Conservation (phyloP, 2,113 vertebrate species). For the Suncus etruscus region DNA sequence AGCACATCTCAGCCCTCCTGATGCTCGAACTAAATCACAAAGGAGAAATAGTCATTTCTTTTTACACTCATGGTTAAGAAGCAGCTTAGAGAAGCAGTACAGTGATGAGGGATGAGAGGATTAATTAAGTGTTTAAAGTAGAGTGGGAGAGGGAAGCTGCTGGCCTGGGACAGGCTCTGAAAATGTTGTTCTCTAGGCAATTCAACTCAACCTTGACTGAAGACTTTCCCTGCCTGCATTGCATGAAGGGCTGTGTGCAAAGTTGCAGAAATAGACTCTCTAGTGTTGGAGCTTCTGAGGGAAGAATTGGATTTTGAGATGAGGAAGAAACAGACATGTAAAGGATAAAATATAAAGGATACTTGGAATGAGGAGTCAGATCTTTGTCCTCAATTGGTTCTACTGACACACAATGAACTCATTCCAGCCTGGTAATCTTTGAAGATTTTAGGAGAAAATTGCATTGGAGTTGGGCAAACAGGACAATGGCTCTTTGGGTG, state of each 20-base stretch:
- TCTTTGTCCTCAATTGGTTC: not conserved
- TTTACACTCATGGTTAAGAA: constrained; percentile 9
- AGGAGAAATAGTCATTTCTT: constrained; percentile 69
- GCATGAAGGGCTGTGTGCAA: fast-evolving
- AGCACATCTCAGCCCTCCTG: constrained; percentile 57
- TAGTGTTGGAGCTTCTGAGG: not conserved
- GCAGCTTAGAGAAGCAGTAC: not conserved
- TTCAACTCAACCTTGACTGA: not conserved
- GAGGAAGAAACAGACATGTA: not conserved
- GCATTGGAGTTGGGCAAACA: not conserved
- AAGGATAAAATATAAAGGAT: not conserved
- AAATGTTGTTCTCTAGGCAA: not conserved
- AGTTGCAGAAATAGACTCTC: not conserved
- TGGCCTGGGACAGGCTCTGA: not conserved
- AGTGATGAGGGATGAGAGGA: constrained; percentile 37
- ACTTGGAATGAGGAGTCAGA: not conserved
- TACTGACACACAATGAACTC: not conserved
- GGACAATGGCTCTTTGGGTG: not conserved
- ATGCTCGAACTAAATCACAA: constrained; percentile 68
- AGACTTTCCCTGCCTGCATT: fast-evolving
- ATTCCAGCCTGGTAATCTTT: not conserved
- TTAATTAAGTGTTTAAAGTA: constrained; percentile 25
- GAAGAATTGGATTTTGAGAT: not conserved
- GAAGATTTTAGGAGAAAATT: not conserved
- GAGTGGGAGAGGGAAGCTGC: not conserved